These are phyloP conservation scores for Mycetomoellerius zeteki DNA, from an alignment of 1,140 invertebrate species.

Conservation along the genomic window DNA sequence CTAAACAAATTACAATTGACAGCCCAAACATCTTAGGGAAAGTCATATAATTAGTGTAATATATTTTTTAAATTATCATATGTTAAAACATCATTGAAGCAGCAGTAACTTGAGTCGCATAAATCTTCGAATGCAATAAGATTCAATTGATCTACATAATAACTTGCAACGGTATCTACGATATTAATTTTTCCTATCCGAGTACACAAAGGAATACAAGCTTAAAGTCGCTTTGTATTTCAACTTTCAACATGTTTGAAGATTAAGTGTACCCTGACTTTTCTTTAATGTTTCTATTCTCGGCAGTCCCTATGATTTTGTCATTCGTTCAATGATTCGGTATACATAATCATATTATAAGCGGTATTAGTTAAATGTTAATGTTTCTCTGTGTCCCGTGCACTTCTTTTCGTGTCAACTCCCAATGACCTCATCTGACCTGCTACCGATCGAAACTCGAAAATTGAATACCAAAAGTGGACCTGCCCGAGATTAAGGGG, in stretches of 20 bases:
- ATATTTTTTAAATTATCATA: not conserved
- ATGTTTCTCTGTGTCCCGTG: slow-evolving; percentile 87
- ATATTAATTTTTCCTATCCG: not conserved
- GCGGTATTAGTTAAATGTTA: slow-evolving; percentile 84
- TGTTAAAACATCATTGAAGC: not conserved
- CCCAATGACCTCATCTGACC: slow-evolving; percentile 84
- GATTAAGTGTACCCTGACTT: slow-evolving; percentile 51
- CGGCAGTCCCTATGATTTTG: slow-evolving; percentile 66
- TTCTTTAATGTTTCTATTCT: slow-evolving; percentile 71
- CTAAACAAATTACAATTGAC: slow-evolving; percentile 45
- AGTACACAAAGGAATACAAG: not conserved
- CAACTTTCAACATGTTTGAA: slow-evolving; percentile 35
- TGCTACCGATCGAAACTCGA: slow-evolving; percentile 83
- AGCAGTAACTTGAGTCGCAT: slow-evolving; percentile 18
- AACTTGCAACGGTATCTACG: not conserved
- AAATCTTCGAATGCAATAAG: slow-evolving; percentile 18
- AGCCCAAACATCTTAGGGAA: not conserved
- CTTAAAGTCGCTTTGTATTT: slow-evolving; percentile 23
- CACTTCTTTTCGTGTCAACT: slow-evolving; percentile 86
- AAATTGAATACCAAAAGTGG: slow-evolving; percentile 90
- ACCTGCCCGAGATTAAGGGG: slow-evolving; percentile 98
- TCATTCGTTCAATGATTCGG: slow-evolving; percentile 53
- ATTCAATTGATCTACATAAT: not conserved
- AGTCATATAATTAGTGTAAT: slow-evolving; percentile 15
- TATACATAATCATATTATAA: slow-evolving; percentile 78